phyloP scores from a whole-genome alignment of 2,113 vertebrate species.

The Rhinogobius similis region DNA sequence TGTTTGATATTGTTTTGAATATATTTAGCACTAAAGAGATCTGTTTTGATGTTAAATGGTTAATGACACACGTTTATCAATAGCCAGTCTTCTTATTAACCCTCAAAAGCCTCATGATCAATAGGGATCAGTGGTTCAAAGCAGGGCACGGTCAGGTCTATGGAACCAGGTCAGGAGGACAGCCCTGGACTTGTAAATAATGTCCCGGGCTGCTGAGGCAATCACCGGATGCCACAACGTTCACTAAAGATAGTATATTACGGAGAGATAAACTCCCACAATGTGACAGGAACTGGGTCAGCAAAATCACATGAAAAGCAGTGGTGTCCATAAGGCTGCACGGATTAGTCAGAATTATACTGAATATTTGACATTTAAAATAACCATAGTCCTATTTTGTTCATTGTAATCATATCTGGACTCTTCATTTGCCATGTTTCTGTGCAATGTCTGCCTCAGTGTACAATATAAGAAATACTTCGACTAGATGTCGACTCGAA shows the following conservation, averaged over 20 bases:
- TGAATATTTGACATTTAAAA: no score
- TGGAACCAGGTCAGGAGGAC: conserved; percentile 68
- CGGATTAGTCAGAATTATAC: no score
- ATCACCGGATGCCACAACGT: conserved; percentile 51
- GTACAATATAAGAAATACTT: no score
- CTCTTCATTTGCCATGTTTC: no score
- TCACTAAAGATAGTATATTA: conserved; percentile 39
- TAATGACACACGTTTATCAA: conserved; percentile 72
- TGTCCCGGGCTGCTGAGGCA: conserved; percentile 61
- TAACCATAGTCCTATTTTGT: no score
- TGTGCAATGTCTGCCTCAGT: no score
- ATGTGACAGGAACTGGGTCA: conserved; percentile 19
- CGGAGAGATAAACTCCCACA: conserved; percentile 16
- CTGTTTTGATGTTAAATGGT: conserved; percentile 36
- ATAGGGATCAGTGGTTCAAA: conserved; percentile 56
- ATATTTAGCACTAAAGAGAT: conserved; percentile 34
- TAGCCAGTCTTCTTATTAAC: conserved; percentile 81
- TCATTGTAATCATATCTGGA: no score
- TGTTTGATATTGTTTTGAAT: conserved; percentile 49
- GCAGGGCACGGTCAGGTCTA: conserved; percentile 65
- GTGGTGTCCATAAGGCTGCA: background rate
- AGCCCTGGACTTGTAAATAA: conserved; percentile 67
- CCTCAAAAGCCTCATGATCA: conserved; percentile 67
- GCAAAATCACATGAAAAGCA: background rate
- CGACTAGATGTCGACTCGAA: no score